A percentile compares a stretch with the other conserved stretches of the same genome.
Conservation (phyloP, 2,888 invertebrate genomes). For the Eupeodes latifasciatus region DNA sequence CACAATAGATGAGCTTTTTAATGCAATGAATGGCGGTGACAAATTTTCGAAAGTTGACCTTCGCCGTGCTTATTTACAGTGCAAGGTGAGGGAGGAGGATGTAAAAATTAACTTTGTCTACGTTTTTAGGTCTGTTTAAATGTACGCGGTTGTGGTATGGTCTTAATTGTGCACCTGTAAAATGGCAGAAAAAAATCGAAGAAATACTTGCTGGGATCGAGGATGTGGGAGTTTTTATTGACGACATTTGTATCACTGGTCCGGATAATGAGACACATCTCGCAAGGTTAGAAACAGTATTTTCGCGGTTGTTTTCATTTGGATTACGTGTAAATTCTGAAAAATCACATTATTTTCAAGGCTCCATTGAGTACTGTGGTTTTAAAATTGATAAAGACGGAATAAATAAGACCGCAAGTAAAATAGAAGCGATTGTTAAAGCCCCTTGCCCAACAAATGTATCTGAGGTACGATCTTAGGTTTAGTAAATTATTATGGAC, state of each 20-base stretch:
- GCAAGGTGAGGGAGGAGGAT: background rate
- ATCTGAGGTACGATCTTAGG: slow-evolving; percentile 1
- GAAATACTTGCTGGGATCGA: background rate
- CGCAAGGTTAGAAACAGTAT: background rate
- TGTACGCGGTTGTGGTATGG: background rate
- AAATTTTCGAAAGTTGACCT: background rate
- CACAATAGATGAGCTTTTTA: background rate
- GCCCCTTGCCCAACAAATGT: slow-evolving; percentile 8
- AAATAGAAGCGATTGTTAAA: slow-evolving; percentile 6
- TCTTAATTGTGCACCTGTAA: background rate
- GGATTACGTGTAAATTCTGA: too few species aligned
- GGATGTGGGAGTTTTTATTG: background rate
- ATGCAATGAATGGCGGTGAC: background rate
- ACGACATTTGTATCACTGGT: background rate
- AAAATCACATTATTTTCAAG: too few species aligned
- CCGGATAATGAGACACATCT: background rate
- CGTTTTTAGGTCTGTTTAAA: background rate
- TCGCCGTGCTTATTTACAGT: background rate
- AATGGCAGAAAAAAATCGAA: background rate
- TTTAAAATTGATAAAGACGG: slow-evolving; percentile 75
- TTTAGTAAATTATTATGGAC: slow-evolving; percentile 15
- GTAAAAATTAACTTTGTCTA: too few species aligned
- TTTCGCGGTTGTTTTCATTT: background rate
- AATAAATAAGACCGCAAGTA: background rate
- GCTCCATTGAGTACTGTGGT: slow-evolving; percentile 17